These are phyloP conservation scores for Hycleus phaleratus DNA, from an alignment of 1,140 invertebrate genomes.

Conservation along the genomic window DNA sequence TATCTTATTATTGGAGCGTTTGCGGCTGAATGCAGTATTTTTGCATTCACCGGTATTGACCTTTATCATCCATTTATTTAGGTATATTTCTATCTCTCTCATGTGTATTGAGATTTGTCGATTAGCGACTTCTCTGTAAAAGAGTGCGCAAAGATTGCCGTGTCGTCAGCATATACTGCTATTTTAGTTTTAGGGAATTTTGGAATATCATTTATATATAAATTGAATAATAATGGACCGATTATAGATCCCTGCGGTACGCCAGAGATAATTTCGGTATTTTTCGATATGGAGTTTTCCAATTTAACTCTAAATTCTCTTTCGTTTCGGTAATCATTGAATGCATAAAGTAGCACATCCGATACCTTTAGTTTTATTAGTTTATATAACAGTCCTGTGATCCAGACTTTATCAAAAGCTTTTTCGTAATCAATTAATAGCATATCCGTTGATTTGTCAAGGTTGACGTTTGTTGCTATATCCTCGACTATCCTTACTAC, in stretches of 20 bases:
- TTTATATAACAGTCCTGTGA: not conserved
- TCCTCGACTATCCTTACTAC: not conserved
- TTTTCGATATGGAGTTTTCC: not conserved
- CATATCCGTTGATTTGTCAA: not conserved
- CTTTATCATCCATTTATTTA: constrained; percentile 29
- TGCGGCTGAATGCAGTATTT: constrained; percentile 12
- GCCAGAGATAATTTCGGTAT: constrained; percentile 14
- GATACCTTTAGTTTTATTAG: not conserved
- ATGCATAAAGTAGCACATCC: not conserved
- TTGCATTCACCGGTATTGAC: constrained; percentile 28
- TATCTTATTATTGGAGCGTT: not conserved
- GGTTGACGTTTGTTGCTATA: not conserved
- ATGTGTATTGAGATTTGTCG: constrained; percentile 16
- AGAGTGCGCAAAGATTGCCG: constrained; percentile 16
- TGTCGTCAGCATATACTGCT: constrained; percentile 31
- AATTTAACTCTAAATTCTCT: not conserved
- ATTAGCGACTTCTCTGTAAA: constrained; percentile 4
- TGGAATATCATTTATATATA: constrained; percentile 22
- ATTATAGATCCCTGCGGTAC: constrained; percentile 28
- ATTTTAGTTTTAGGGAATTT: constrained; percentile 4
- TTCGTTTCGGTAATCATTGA: not conserved
- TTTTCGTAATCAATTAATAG: constrained; percentile 22
- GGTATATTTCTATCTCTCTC: constrained; percentile 13
- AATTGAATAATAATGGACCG: constrained; percentile 22
- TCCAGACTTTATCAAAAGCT: constrained; percentile 30